These are phyloP conservation scores for Spheniscus mendiculus DNA, from an alignment of 2,113 vertebrate genomes.

Conservation along the genomic window DNA sequence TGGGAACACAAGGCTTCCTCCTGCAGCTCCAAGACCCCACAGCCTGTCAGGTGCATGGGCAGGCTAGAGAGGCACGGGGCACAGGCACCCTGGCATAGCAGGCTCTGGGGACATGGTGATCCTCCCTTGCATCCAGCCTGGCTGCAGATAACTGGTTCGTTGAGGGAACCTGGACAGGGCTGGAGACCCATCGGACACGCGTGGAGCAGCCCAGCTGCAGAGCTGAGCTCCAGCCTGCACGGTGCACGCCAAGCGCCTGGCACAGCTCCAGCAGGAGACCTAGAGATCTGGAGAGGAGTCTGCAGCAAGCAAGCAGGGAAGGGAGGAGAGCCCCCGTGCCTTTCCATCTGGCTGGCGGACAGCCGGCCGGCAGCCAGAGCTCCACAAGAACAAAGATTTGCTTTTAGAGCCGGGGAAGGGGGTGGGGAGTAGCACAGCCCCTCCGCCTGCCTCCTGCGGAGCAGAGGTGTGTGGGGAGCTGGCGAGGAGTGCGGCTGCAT, in stretches of 20 bases:
- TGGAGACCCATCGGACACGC: rapidly evolving
- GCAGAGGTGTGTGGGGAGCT: background rate
- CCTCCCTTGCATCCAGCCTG: background rate
- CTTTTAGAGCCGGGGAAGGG: slow-evolving; percentile 37
- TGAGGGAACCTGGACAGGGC: background rate
- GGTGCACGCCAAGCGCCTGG: background rate
- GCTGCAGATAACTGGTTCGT: rapidly evolving
- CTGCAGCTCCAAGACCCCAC: background rate
- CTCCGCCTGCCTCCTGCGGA: background rate
- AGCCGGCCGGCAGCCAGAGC: slow-evolving; percentile 50
- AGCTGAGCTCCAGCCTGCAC: background rate
- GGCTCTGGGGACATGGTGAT: background rate
- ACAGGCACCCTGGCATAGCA: background rate
- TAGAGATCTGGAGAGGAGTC: background rate
- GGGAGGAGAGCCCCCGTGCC: slow-evolving; percentile 35
- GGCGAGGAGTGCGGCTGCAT: background rate
- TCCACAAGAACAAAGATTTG: slow-evolving; percentile 61
- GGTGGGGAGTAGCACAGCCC: slow-evolving; percentile 18
- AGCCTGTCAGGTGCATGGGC: background rate
- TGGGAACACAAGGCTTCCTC: background rate
- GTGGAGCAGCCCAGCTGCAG: background rate
- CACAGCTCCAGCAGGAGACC: slow-evolving; percentile 10
- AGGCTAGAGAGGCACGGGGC: background rate
- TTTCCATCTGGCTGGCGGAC: slow-evolving; percentile 57
- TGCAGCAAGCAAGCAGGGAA: slow-evolving; percentile 8